These are phyloP conservation scores for Hippocampus abdominalis DNA, from an alignment of 2,113 vertebrate species.

Conservation along the genomic window DNA sequence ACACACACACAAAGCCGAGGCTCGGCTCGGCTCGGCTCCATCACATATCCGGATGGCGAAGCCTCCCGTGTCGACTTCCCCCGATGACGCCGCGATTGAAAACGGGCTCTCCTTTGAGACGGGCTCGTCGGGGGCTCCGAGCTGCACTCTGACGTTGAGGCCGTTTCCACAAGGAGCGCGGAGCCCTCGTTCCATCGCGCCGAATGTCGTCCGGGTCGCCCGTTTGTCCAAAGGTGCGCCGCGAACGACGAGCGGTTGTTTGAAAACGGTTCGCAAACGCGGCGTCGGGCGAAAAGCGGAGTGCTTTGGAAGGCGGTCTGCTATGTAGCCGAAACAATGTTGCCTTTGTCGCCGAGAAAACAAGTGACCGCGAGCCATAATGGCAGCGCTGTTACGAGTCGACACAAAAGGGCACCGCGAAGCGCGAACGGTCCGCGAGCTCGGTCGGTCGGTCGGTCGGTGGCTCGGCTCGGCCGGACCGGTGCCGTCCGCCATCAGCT, in stretches of 20 bases:
- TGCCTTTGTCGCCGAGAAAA: background rate
- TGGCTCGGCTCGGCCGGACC: background rate
- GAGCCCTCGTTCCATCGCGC: background rate
- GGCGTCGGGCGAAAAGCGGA: background rate
- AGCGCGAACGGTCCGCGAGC: background rate
- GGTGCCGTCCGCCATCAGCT: background rate
- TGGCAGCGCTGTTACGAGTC: background rate
- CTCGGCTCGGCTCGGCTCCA: background rate
- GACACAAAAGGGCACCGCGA: background rate
- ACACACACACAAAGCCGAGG: background rate
- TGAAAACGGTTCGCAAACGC: accelerated
- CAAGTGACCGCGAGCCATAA: constrained; percentile 8
- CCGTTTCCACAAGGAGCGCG: background rate
- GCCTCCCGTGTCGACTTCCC: accelerated
- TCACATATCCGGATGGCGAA: background rate
- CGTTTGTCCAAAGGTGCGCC: accelerated
- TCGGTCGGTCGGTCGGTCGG: background rate
- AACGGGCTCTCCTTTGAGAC: background rate
- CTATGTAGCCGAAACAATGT: background rate
- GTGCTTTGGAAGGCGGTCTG: constrained; percentile 10
- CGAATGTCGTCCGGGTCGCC: background rate
- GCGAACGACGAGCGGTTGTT: accelerated
- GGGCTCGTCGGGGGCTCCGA: background rate
- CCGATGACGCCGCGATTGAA: background rate
- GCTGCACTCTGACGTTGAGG: background rate